Percentiles rank a stretch among this genome's conserved stretches.
These are phyloP conservation scores for Romanogobio albipinnatus DNA, from an alignment of 2,113 vertebrate species.

Conservation along the genomic window DNA sequence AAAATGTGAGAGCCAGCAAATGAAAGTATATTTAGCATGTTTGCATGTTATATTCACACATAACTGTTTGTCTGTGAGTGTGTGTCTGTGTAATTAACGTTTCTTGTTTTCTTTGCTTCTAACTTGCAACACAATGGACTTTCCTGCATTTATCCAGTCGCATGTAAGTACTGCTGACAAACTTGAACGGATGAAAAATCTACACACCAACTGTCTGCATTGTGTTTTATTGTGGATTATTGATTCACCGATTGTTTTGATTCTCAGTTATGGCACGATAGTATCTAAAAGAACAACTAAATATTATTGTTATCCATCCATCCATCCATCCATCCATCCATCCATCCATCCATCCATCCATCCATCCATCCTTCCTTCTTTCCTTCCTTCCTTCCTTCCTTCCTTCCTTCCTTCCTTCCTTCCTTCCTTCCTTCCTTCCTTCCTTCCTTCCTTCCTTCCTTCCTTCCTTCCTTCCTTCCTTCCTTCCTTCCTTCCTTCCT, in stretches of 20 bases:
- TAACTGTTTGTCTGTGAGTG: neutral
- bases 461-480: no score
- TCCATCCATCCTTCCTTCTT: no score
- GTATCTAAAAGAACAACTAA: no score
- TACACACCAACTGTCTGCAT: neutral
- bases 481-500: no score
- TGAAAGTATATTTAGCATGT: neutral
- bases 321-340: no score
- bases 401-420: no score
- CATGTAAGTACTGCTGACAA: conserved; percentile 67
- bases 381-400: no score
- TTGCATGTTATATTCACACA: neutral
- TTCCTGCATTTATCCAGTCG: conserved; percentile 62
- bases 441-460: no score
- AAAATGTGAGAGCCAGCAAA: conserved; percentile 1
- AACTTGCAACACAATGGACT: conserved; percentile 52
- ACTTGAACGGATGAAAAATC: neutral
- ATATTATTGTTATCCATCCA: no score
- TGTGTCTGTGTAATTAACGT: conserved; percentile 50
- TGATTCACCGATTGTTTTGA: neutral
- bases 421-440: no score
- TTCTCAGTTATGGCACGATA: no score
- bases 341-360: no score
- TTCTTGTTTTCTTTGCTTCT: conserved; percentile 51
- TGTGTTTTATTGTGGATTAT: neutral